Evolutionary conservation across 2,113 vertebrate genomes (phyloP).

Genomic region (Axis porcinus): DNA sequence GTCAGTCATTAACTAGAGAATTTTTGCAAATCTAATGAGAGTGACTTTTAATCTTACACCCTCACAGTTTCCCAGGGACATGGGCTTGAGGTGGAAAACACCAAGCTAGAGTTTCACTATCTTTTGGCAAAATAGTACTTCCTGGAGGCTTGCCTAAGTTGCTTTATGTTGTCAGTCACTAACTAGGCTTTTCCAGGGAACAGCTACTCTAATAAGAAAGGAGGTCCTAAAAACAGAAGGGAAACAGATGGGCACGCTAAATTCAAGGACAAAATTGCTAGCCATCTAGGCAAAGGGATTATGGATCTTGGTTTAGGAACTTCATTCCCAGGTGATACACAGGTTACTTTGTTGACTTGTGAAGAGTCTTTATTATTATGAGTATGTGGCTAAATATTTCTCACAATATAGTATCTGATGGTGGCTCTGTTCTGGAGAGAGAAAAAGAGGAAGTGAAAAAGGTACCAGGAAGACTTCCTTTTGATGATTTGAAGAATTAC

Average conservation of each 20-base stretch:
- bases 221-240: not conserved
- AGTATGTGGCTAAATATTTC: not conserved
- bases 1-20: not conserved
- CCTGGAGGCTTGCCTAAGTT: not conserved
- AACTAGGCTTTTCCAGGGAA: not conserved
- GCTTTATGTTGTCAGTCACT: not conserved
- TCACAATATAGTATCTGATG: not conserved
- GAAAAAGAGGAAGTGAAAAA: not conserved
- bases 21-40: not conserved
- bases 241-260: not conserved
- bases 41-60: not conserved
- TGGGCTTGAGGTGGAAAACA: not conserved
- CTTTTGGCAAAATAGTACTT: not conserved
- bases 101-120: not conserved
- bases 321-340: not conserved
- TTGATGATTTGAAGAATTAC: not conserved
- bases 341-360: not conserved
- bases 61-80: not conserved
- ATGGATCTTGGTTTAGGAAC: not conserved
- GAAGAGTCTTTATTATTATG: not conserved
- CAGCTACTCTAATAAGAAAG: not conserved
- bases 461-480: not conserved
- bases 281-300: not conserved
- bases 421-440: not conserved
- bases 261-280: not conserved